Evolutionary conservation across 2,888 invertebrate genomes (phyloP), one percentile per base, ranked within the genome.

Genomic region (Dendrolimus houi): DNA sequence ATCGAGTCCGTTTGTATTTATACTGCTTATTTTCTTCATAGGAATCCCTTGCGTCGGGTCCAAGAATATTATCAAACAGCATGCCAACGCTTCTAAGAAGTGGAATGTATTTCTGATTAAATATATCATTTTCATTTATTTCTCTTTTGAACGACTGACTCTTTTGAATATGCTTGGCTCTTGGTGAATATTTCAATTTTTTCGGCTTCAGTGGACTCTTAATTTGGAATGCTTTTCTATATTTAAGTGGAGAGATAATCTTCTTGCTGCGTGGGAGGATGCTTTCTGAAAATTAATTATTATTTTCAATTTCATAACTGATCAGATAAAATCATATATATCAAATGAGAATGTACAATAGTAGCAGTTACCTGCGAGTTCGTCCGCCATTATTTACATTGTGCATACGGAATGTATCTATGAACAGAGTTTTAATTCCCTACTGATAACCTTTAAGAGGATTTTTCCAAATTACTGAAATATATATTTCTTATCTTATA

Each of bases 61-160:
- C 63, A 65, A 90, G 77, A 68, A 90, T 72, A 80, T 85, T 80
- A 75, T 87, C 83, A 75, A 90, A 80, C 69, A 90, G 67, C 72
- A 87, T 64, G 67, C 81, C 76, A 75, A 90, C 74, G 72, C 79
- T 86, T 62, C 77, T 85, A 74, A 89, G 83, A 56, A 90, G 70
- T 54, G 88, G 87, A 56, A 85, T 77, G 65, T 87, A 81, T 69
- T 86, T 84, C 52, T 74, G 71, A 64, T 76, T 77, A 65, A 81
- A 71, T 58, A 73, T 68, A 56, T 74, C 83, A 82, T 86, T 70
- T 64, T 75, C 73, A 60, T 67, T 62, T 54, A 78, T 72, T 67
- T 86, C 81, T 58, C 81, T 71, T 72, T 87, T 86, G 47, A 65
- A 64, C 1, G 81, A 75, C 62, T 77, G 73, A 59, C 72, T 80